phyloP scores from a whole-genome alignment of 2,888 invertebrate species.

The Drosophila dives region DNA sequence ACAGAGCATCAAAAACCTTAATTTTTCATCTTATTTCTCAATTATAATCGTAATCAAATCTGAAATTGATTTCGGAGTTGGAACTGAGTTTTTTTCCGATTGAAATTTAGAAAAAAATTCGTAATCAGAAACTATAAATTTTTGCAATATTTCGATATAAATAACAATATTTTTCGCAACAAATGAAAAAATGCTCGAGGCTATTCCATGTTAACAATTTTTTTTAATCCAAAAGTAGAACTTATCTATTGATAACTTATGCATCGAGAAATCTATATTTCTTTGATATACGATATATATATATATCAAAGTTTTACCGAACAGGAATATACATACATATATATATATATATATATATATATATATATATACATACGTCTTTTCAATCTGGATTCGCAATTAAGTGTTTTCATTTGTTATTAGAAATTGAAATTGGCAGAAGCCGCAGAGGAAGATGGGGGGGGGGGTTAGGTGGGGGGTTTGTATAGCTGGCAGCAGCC shows the following conservation, averaged over 20 bases:
- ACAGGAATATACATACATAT: not conserved
- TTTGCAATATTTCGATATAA: no score
- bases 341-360: not conserved
- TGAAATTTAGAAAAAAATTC: not conserved
- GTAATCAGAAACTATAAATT: not conserved
- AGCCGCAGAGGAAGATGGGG: not conserved
- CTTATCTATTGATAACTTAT: not conserved
- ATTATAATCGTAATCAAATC: not conserved
- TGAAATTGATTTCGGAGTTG: not conserved
- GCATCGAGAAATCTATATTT: not conserved
- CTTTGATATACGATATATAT: not conserved
- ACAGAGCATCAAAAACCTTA: not conserved
- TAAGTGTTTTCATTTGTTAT: not conserved
- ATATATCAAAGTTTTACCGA: not conserved
- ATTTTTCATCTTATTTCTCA: not conserved
- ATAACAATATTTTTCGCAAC: not conserved
- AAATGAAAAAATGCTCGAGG: not conserved
- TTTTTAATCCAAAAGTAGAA: not conserved
- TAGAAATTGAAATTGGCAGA: not conserved
- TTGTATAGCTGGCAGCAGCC: not conserved
- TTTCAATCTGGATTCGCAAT: not conserved
- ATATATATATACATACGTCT: no score
- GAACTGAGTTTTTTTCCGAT: not conserved
- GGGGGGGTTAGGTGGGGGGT: fast-evolving
- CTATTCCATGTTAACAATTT: not conserved